Base-by-base conservation (phyloP, 2,797 vertebrate species). In the Spinus olivaceus region DNA sequence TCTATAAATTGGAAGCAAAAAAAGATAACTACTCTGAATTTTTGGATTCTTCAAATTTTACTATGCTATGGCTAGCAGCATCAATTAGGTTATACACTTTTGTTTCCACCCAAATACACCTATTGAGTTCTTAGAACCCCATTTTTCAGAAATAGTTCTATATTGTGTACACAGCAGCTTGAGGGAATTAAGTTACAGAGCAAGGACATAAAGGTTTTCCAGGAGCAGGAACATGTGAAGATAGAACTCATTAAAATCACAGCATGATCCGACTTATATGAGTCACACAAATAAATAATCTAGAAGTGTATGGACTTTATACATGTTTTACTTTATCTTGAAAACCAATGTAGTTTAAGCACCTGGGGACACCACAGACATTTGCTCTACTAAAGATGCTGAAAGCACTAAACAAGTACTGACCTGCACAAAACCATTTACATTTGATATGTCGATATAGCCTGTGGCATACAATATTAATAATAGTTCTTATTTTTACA, bases 201-300 rank as follows among this genome's bases (percentile, higher is more conserved):
- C 67, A 85, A 89, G n/a, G 42, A 54, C 63, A 59, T 46, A 79
- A 76, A 86, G 47, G 44, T 79, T 82, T 94, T 92, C 54, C 54
- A 95, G 50, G 70, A 81, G 23, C 28, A 86, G 71, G 65, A 64
- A 94, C 54, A 39, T 70, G 71, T 74, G 81, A 92, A 85, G 81
- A 77, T 19, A 89, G 53, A 92, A 92, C 57, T 89, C 87, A 89
- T 96, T 90, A 92, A 92, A 92, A 89, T 96, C 91, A 81, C 81
- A 94, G 79, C 57, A 57, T 93, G 92, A 46, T 73, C 71, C 56
- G 63, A 63, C 66, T 90, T 95, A 59, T 25, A 51, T 0, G 0
- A 84, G 66, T 74, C 83, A 86, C 73, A 84, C 30, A 69, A 79
- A 76, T 72, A 94, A 92, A 94, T 86, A 82, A 81, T 92, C 73